phyloP scores from a whole-genome alignment of 2,113 vertebrate species.

The Chitala chitala region DNA sequence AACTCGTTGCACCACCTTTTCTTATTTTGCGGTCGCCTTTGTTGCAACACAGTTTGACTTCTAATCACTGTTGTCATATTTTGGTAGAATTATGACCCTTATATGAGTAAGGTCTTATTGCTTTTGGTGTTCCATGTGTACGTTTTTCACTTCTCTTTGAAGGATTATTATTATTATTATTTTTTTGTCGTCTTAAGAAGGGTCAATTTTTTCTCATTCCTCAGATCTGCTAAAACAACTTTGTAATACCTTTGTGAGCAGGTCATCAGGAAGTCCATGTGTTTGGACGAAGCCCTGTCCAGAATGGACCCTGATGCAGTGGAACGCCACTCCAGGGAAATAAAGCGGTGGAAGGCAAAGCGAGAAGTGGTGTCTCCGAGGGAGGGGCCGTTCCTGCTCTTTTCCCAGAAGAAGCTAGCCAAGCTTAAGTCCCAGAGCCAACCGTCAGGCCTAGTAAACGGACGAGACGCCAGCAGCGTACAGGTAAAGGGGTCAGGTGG shows the following conservation, averaged over 20 bases:
- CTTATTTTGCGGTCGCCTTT: neutral
- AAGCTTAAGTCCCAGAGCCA: constrained; percentile 53
- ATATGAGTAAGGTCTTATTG: too few relatives aligned
- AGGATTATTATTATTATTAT: neutral
- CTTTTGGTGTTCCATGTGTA: too few relatives aligned
- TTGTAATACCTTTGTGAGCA: constrained; percentile 34
- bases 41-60: too few relatives aligned
- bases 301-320: constrained; percentile 70
- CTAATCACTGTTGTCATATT: too few relatives aligned
- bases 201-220: too few relatives aligned
- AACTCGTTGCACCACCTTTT: too few relatives aligned
- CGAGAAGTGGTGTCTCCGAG: constrained; percentile 53
- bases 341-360: constrained; percentile 77
- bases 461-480: constrained; percentile 56
- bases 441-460: constrained; percentile 28
- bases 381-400: constrained; percentile 76
- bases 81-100: too few relatives aligned
- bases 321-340: constrained; percentile 64
- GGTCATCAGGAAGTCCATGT: constrained; percentile 79
- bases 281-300: constrained; percentile 72
- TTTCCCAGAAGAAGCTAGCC: constrained; percentile 75
- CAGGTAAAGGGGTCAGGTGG: constrained; percentile 57
- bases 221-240: too few relatives aligned
- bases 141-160: neutral
- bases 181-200: neutral